phyloP scores from a whole-genome alignment of 2,797 vertebrate species.

The Heliangelus exortis region DNA sequence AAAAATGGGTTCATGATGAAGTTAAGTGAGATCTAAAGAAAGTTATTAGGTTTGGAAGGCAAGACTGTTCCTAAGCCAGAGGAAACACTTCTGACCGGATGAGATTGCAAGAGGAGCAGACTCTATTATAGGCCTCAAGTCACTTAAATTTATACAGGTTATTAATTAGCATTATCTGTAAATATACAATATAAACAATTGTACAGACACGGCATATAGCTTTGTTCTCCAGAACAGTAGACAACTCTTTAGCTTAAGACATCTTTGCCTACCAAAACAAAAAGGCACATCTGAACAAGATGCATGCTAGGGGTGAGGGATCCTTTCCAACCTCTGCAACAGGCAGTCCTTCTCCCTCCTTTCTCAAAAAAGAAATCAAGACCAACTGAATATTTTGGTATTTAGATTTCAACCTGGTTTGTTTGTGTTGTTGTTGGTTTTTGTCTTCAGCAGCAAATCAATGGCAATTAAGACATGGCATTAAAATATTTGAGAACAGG shows the following conservation, averaged over 20 bases:
- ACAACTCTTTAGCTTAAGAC: slow-evolving; percentile 84
- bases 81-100: slow-evolving; percentile 47
- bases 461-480: slow-evolving; percentile 75
- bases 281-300: slow-evolving; percentile 94
- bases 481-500: slow-evolving; percentile 52
- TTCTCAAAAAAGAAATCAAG: slow-evolving; percentile 54
- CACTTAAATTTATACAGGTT: slow-evolving; percentile 78
- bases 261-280: slow-evolving; percentile 84
- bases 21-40: slow-evolving; percentile 62
- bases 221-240: slow-evolving; percentile 90
- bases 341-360: slow-evolving; percentile 44
- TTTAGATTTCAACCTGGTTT: slow-evolving; percentile 48
- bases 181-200: slow-evolving; percentile 86
- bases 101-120: slow-evolving; percentile 69
- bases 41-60: slow-evolving; percentile 69
- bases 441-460: slow-evolving; percentile 78
- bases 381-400: slow-evolving; percentile 68
- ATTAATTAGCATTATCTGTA: slow-evolving; percentile 79
- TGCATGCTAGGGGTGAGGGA: slow-evolving; percentile 69
- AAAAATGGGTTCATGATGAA: slow-evolving; percentile 34
- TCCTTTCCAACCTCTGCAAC: neutral
- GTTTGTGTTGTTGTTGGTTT: neutral
- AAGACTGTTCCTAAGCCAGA: slow-evolving; percentile 58
- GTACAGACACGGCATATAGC: slow-evolving; percentile 88
- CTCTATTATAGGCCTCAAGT: slow-evolving; percentile 73